phyloP scores from a whole-genome alignment of 2,888 invertebrate species.

The Sinotaia quadrata region DNA sequence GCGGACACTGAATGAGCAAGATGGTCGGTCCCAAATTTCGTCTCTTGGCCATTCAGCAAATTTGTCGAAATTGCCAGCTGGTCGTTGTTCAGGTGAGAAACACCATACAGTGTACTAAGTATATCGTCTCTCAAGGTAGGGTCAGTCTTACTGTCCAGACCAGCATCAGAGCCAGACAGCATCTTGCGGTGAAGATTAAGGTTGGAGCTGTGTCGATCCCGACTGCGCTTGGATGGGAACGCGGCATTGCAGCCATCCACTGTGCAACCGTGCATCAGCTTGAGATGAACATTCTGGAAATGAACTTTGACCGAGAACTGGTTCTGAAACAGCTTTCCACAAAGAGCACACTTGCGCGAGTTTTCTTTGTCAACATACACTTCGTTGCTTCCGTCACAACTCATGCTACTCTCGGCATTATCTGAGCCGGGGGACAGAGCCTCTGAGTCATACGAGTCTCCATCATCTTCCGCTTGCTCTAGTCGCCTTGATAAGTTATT shows the following conservation, averaged over 20 bases:
- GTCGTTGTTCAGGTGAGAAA: conserved; percentile 27
- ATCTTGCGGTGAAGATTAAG: conserved; percentile 91
- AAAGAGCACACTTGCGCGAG: conserved; percentile 90
- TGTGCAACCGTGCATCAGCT: conserved; percentile 94
- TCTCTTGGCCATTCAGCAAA: background rate
- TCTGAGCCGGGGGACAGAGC: conserved; percentile 19
- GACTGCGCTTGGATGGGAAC: conserved; percentile 91
- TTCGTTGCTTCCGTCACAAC: conserved; percentile 73
- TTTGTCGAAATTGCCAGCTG: background rate
- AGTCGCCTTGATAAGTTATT: conserved; percentile 28
- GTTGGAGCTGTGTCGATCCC: conserved; percentile 94
- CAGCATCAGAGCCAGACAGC: conserved; percentile 72
- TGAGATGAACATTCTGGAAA: conserved; percentile 95
- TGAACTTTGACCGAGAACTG: conserved; percentile 92
- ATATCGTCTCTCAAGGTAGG: conserved; percentile 39
- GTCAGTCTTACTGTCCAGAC: conserved; percentile 35
- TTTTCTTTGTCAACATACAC: conserved; percentile 93
- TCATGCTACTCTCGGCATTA: conserved; percentile 8
- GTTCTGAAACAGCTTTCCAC: conserved; percentile 93
- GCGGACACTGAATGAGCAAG: background rate
- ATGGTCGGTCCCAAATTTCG: background rate
- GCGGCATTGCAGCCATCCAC: conserved; percentile 95
- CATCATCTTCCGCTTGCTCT: conserved; percentile 32
- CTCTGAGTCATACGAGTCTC: conserved; percentile 16
- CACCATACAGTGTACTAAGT: conserved; percentile 41